Percentiles rank a stretch among this genome's conserved stretches.
Evolutionary conservation across 2,113 vertebrate species (phyloP).

Genomic region (Boulengeromyrus knoepffleri): DNA sequence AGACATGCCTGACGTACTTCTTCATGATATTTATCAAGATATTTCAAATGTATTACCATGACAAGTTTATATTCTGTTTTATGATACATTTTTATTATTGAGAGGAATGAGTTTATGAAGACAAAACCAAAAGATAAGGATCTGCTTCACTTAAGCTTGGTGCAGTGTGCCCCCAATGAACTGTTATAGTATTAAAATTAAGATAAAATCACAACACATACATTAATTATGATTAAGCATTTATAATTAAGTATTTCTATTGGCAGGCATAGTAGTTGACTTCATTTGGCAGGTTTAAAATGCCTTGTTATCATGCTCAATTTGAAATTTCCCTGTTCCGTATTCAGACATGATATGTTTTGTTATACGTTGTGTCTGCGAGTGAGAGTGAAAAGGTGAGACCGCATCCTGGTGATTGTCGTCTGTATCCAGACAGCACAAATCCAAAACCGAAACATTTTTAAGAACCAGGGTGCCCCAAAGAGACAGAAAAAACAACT

Average conservation of each 20-base stretch:
- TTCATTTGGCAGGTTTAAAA: neutral
- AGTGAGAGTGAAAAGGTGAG: neutral
- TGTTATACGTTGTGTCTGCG: neutral
- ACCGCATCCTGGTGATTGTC: neutral
- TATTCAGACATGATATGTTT: neutral
- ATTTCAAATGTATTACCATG: neutral
- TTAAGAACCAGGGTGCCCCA: neutral
- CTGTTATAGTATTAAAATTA: neutral
- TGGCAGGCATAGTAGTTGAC: neutral
- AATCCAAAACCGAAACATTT: neutral
- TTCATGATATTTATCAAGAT: neutral
- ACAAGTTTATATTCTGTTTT: neutral
- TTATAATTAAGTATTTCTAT: neutral
- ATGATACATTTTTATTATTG: neutral
- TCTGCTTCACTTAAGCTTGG: neutral
- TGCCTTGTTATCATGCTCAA: neutral
- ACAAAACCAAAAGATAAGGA: neutral
- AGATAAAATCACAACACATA: neutral
- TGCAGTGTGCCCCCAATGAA: neutral
- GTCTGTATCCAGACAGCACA: neutral
- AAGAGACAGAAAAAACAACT: constrained; percentile 21
- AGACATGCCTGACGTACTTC: neutral
- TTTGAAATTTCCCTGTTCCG: neutral
- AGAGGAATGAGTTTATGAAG: neutral
- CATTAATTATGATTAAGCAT: neutral